Evolutionary conservation across 2,888 invertebrate species (phyloP).

Genomic region (Drosophila paracracens): DNA sequence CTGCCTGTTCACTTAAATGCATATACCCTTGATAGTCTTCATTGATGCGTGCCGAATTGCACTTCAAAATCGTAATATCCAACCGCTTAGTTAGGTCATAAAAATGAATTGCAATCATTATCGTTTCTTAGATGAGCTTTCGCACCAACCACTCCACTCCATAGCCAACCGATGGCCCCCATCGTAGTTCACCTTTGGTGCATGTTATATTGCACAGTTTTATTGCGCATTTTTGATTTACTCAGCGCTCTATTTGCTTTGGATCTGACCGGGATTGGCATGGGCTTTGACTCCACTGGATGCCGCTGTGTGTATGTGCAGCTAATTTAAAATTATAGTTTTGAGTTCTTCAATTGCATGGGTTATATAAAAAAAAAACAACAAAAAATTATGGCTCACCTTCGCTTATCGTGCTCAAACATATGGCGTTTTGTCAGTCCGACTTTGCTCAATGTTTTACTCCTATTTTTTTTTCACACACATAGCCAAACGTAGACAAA

Average conservation of each 20-base stretch:
- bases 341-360: constrained; percentile 46
- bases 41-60: constrained; percentile 71
- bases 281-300: constrained; percentile 21
- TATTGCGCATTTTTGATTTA: constrained; percentile 77
- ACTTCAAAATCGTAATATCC: constrained; percentile 62
- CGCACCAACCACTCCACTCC: constrained; percentile 8
- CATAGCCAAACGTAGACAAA: constrained; percentile 58
- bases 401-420: constrained; percentile 69
- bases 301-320: constrained; percentile 1
- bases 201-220: constrained; percentile 63
- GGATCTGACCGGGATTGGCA: constrained; percentile 20
- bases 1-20: constrained; percentile 35
- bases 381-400: constrained; percentile 11
- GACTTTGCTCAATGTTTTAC: constrained; percentile 50
- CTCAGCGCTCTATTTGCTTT: constrained; percentile 44
- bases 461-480: constrained; percentile 5
- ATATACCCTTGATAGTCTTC: constrained; percentile 26
- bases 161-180: not conserved
- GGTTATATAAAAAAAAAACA: not conserved
- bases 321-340: constrained; percentile 77
- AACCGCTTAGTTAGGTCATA: constrained; percentile 66
- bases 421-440: constrained; percentile 77
- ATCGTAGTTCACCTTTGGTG: constrained; percentile 37
- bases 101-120: constrained; percentile 81
- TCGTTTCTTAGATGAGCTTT: constrained; percentile 76